A percentile compares a stretch with the other conserved stretches of the same genome.
Conservation (phyloP, 2,113 vertebrate species). For the Columba janthina region DNA sequence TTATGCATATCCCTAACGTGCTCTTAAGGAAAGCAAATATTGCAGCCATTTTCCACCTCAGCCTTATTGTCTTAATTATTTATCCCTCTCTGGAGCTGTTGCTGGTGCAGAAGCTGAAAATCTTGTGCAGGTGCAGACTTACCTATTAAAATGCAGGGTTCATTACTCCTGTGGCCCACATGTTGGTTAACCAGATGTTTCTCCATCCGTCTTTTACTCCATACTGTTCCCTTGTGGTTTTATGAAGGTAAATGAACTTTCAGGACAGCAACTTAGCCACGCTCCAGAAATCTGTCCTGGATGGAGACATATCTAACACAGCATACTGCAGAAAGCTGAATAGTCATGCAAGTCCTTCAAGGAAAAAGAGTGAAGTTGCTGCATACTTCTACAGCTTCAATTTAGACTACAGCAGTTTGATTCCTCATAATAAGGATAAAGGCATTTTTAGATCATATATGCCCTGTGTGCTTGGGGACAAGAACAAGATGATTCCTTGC, state of each 20-base stretch:
- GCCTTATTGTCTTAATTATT: slow-evolving; percentile 56
- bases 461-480: not conserved
- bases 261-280: not conserved
- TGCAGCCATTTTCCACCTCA: slow-evolving; percentile 32
- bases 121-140: slow-evolving; percentile 51
- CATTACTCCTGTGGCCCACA: not conserved
- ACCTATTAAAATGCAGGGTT: slow-evolving; percentile 37
- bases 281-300: not conserved
- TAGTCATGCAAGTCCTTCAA: not conserved
- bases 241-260: slow-evolving; percentile 17
- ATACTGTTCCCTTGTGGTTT: slow-evolving; percentile 13
- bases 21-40: slow-evolving; percentile 36
- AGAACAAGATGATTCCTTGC: not conserved
- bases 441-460: not conserved
- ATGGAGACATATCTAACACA: not conserved
- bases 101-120: slow-evolving; percentile 50
- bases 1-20: slow-evolving; percentile 24
- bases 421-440: not conserved
- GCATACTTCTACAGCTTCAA: not conserved
- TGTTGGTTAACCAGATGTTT: slow-evolving; percentile 47
- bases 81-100: slow-evolving; percentile 52
- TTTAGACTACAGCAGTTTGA: not conserved
- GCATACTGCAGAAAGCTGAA: not conserved
- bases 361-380: not conserved
- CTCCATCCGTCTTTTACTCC: not conserved